A percentile compares a stretch with the other conserved stretches of the same genome.
These are phyloP conservation scores for Bombus terrestris DNA, from an alignment of 1,140 invertebrate genomes.

Conservation along the genomic window DNA sequence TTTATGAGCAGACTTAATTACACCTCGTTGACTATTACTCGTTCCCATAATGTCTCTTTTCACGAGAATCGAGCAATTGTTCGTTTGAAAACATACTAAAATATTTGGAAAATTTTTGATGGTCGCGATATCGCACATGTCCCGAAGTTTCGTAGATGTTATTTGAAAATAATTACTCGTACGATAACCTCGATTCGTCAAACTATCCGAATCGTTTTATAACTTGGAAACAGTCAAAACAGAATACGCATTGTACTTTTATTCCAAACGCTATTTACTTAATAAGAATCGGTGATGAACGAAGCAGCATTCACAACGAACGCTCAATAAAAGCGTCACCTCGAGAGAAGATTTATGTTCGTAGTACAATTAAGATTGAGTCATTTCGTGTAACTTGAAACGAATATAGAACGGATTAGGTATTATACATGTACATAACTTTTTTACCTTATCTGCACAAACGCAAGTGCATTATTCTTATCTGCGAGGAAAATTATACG, in stretches of 20 bases:
- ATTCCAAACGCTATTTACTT: neutral
- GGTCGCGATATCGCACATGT: neutral
- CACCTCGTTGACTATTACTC: neutral
- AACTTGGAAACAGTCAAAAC: neutral
- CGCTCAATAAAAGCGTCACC: no score
- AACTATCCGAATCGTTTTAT: neutral
- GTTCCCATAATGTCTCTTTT: neutral
- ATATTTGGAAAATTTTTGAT: neutral
- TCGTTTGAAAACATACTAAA: rapidly evolving
- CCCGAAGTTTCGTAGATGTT: no score
- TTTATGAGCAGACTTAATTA: neutral
- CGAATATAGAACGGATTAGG: neutral
- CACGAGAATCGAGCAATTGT: neutral
- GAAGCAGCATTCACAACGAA: neutral
- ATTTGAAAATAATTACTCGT: neutral
- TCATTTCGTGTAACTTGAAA: neutral
- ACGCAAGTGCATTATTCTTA: neutral
- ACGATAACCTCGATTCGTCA: neutral
- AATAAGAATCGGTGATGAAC: neutral
- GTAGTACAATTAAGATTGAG: neutral
- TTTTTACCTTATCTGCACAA: neutral
- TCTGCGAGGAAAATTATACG: neutral
- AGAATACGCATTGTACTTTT: neutral
- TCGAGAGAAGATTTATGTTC: neutral
- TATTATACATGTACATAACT: neutral